Evolutionary conservation across 2,888 invertebrate species (phyloP).

Genomic region (Drosophila incognita): DNA sequence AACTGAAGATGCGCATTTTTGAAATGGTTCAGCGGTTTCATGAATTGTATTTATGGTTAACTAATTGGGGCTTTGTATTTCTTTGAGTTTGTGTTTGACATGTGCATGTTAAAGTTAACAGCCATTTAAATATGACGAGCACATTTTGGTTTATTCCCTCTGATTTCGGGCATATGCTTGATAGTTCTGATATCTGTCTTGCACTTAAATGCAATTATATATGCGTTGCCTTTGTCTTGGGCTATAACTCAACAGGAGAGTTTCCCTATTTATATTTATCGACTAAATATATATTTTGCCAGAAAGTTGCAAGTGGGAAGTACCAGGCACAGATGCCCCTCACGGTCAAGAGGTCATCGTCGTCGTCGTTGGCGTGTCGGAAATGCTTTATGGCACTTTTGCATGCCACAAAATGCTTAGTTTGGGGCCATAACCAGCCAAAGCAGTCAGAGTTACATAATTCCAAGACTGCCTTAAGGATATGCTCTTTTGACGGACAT

Average conservation of each 20-base stretch:
- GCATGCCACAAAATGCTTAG: conserved; percentile 82
- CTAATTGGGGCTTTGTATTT: neutral
- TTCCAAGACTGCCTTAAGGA: conserved; percentile 66
- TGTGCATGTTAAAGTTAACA: neutral
- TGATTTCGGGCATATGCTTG: neutral
- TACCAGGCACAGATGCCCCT: conserved; percentile 6
- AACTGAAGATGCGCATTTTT: conserved; percentile 34
- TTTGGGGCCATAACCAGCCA: conserved; percentile 54
- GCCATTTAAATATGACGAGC: neutral
- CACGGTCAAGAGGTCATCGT: conserved; percentile 11
- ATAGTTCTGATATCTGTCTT: conserved; percentile 4
- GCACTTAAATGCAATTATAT: conserved; percentile 49
- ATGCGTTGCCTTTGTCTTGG: conserved; percentile 42
- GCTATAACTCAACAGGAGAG: conserved; percentile 21
- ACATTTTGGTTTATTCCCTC: neutral
- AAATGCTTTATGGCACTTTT: conserved; percentile 82
- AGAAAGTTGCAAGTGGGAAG: neutral
- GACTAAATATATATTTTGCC: conserved; percentile 19
- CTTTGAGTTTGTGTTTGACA: neutral
- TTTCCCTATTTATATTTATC: conserved; percentile 41
- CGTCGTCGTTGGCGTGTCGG: conserved; percentile 47
- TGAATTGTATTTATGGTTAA: conserved; percentile 6
- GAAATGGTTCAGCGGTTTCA: conserved; percentile 19
- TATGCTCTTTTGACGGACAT: conserved; percentile 80
- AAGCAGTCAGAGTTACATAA: conserved; percentile 56